Base-by-base conservation (phyloP, 1,140 invertebrate species). In the Orchestia grillus region DNA sequence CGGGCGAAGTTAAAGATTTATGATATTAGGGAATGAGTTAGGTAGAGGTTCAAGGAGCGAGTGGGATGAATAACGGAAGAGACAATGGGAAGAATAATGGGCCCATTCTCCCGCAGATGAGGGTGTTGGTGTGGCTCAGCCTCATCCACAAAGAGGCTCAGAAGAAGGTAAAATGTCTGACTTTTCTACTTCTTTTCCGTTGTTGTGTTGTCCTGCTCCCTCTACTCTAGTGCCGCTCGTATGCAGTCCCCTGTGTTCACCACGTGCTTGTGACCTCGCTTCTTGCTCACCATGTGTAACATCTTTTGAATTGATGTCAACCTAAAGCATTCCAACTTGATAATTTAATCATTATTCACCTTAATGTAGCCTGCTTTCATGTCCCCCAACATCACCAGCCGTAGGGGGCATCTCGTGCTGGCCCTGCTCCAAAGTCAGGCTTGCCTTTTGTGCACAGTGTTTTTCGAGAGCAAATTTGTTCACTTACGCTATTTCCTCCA, bases 91-190 rank as follows among this genome's bases (percentile, higher is more conserved):
- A 44, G 41, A 90, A 42, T 90, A 90, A 90, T 43, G 88, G 88
- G 88, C 88, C n/a, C 88, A 44, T 94, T 94, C 96, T 94, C 96
- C 96, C 96, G 96, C 96, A 97, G 96, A 97, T 97, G 96, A 96
- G 96, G 95, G 96, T 97, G 95, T 95, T 97, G 96, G 96, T 96
- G 96, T 97, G 96, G 96, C 96, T 97, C 90, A 97, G 96, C 91
- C 95, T 96, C 45, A 94, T 97, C 96, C 94, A 96, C 91, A 77
- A 92, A 88, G 96, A 96, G 95, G 95, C 96, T 94, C 92, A 90
- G 47, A 88, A 96, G 95, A 96, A 96, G 92, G 94, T 95, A 95
- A 96, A 6, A 42, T 91, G 44, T 87, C 44, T 88, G 95, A 42
- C 41, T 96, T 41, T 91, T 43, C 42, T 77, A 42, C 47, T 45